Percentiles rank a stretch among this genome's conserved stretches.
phyloP scores from a whole-genome alignment of 2,888 invertebrate genomes.

The Eupithecia inturbata region DNA sequence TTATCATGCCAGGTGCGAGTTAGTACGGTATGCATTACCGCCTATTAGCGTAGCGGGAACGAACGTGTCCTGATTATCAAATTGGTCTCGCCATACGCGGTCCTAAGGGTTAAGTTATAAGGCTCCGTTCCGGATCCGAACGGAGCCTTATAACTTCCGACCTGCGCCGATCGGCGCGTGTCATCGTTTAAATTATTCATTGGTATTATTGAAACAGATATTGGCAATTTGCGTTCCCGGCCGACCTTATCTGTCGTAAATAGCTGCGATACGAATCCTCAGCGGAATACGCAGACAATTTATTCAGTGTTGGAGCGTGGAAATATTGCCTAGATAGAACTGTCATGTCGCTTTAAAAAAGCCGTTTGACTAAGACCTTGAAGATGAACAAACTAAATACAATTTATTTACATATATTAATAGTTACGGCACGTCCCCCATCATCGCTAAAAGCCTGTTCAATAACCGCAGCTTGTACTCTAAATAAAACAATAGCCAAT shows the following conservation, averaged over 20 bases:
- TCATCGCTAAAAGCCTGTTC: constrained; percentile 40
- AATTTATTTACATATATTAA: constrained; percentile 15
- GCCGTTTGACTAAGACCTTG: neutral
- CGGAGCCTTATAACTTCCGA: no score
- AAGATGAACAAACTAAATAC: neutral
- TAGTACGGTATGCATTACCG: constrained; percentile 63
- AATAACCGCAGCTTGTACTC: constrained; percentile 43
- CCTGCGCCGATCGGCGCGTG: constrained; percentile 54
- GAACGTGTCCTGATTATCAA: constrained; percentile 69
- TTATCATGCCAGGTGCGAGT: constrained; percentile 68
- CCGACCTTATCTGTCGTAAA: constrained; percentile 36
- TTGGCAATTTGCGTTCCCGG: constrained; percentile 37
- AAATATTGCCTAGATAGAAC: constrained; percentile 4
- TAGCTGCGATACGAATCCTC: constrained; percentile 28
- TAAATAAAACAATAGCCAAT: constrained; percentile 60
- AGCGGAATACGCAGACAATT: constrained; percentile 29
- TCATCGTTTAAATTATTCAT: constrained; percentile 57
- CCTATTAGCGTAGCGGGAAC: constrained; percentile 68
- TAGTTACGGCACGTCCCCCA: constrained; percentile 11
- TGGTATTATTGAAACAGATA: constrained; percentile 37
- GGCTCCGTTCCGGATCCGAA: no score
- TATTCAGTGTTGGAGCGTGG: constrained; percentile 23
- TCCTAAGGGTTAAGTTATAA: constrained; percentile 52
- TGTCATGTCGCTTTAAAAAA: neutral
- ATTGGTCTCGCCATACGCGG: constrained; percentile 49